Conservation (phyloP, 2,797 vertebrate genomes). For the Catharus ustulatus region DNA sequence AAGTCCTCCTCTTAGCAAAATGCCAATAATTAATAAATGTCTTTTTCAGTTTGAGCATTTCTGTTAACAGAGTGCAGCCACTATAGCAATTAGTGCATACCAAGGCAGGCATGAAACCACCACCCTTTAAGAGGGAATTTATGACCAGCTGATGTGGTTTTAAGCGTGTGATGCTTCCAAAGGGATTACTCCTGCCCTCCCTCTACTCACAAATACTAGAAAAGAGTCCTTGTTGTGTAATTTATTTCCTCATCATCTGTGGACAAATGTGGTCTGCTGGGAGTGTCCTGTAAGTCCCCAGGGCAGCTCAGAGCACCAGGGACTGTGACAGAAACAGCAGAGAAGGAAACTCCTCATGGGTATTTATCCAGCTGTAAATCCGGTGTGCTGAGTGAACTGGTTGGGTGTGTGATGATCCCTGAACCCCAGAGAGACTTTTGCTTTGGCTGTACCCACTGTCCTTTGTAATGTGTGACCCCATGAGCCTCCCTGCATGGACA, state of each 20-base stretch:
- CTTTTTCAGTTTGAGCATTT: background rate
- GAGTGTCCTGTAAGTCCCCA: no score
- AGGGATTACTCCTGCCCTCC: background rate
- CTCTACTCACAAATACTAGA: background rate
- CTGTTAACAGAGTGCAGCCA: background rate
- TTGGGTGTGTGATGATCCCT: background rate
- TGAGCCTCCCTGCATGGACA: background rate
- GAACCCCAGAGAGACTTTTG: background rate
- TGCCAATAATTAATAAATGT: background rate
- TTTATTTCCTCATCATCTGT: background rate
- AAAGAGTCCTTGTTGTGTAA: background rate
- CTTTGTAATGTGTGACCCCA: background rate
- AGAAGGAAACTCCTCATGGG: background rate
- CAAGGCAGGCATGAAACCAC: background rate
- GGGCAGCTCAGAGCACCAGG: background rate
- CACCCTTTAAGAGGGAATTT: background rate
- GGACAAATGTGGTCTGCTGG: rapidly evolving
- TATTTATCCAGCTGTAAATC: background rate
- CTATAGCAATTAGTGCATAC: background rate
- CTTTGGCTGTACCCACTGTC: background rate
- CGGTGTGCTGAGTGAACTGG: rapidly evolving
- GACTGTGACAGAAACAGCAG: background rate
- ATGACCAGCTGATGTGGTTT: background rate
- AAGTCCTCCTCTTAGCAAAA: background rate
- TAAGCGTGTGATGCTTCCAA: background rate